phyloP scores from a whole-genome alignment of 2,113 vertebrate genomes.

The Gadus chalcogrammus region DNA sequence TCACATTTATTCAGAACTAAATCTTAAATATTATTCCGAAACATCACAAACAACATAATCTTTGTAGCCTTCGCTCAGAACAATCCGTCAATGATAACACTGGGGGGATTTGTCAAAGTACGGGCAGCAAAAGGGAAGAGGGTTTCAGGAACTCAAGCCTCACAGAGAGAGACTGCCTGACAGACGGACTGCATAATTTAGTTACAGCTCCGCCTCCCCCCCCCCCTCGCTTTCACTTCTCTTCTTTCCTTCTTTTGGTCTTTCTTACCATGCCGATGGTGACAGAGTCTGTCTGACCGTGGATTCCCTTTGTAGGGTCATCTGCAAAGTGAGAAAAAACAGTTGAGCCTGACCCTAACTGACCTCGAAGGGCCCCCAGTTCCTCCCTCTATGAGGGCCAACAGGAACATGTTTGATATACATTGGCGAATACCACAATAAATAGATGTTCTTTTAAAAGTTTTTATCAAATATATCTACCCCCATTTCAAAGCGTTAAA shows the following conservation, averaged over 20 bases:
- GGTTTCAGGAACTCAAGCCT: no score
- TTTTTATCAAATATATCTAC: no score
- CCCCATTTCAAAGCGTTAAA: no score
- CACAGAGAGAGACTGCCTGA: not conserved
- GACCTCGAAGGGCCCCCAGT: not conserved
- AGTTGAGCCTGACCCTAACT: constrained; percentile 28
- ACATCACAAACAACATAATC: no score
- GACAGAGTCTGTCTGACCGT: constrained; percentile 39
- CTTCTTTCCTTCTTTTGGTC: constrained; percentile 4
- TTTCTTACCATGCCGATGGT: constrained; percentile 49
- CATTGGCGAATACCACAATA: no score
- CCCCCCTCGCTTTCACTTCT: not conserved
- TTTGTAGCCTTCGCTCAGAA: no score
- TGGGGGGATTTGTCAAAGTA: no score
- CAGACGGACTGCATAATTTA: constrained; percentile 36
- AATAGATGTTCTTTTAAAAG: no score
- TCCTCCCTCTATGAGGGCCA: not conserved
- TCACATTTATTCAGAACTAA: no score
- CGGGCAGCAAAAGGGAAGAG: no score
- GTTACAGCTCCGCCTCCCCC: constrained; percentile 1
- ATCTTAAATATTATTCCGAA: no score
- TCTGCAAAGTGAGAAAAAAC: constrained; percentile 49
- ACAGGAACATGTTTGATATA: not conserved
- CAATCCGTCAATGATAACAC: no score
- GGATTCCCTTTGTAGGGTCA: constrained; percentile 30